Evolutionary conservation across 2,888 invertebrate species (phyloP).

Genomic region (Anoncus sp.): DNA sequence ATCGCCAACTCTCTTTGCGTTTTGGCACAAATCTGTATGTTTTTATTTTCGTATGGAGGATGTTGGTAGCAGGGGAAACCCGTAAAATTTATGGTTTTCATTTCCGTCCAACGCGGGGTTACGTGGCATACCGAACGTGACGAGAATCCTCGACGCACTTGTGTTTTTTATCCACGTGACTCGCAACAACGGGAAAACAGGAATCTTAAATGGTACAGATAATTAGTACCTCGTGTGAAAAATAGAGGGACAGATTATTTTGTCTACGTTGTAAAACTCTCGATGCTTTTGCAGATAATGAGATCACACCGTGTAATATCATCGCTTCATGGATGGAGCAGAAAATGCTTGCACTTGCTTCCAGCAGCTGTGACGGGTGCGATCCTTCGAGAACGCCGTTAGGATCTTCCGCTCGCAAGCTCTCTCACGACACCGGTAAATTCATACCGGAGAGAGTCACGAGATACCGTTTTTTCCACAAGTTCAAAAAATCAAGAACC

Average conservation of each 20-base stretch:
- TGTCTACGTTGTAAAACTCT: background rate
- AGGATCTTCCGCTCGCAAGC: conserved; percentile 1
- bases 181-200: too few species aligned
- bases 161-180: background rate
- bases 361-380: too few species aligned
- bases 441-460: conserved; percentile 20
- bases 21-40: background rate
- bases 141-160: conserved; percentile 67
- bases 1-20: background rate
- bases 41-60: background rate
- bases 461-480: too few species aligned
- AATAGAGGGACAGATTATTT: background rate
- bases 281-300: background rate
- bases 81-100: conserved; percentile 75
- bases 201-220: conserved; percentile 20
- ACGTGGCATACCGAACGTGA: conserved; percentile 69
- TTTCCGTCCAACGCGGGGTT: conserved; percentile 71
- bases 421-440: conserved; percentile 21
- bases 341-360: too few species aligned
- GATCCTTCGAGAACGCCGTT: too few species aligned
- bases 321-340: too few species aligned
- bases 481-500: background rate
- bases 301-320: background rate
- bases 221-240: conserved; percentile 19
- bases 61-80: conserved; percentile 22